Evolutionary conservation across 2,113 vertebrate species (phyloP).

Genomic region (Pitta sordida): DNA sequence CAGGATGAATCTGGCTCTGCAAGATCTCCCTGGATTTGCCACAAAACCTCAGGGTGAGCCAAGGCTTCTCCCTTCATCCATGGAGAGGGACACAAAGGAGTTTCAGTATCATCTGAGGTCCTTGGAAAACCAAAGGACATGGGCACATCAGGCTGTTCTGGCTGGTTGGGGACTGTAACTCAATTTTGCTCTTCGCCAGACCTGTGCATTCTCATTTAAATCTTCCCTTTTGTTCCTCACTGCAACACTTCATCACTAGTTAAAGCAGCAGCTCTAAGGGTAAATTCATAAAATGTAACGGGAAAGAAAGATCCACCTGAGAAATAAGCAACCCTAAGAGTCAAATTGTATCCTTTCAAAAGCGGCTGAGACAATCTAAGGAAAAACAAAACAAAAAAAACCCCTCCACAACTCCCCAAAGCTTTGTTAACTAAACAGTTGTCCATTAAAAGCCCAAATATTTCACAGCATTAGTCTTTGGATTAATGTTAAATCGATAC

Average conservation of each 20-base stretch:
- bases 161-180: background rate
- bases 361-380: background rate
- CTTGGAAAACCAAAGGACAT: background rate
- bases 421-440: conserved; percentile 39
- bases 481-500: conserved; percentile 38
- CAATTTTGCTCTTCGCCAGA: background rate
- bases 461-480: conserved; percentile 42
- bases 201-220: background rate
- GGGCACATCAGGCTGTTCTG: background rate
- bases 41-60: background rate
- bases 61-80: background rate
- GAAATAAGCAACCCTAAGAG: background rate
- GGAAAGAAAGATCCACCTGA: background rate
- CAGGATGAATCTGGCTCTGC: background rate
- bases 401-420: background rate
- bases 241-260: background rate
- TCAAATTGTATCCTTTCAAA: background rate
- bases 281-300: background rate
- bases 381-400: background rate
- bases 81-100: background rate
- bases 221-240: background rate
- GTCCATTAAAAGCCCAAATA: conserved; percentile 44
- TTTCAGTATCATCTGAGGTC: background rate
- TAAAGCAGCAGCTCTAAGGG: background rate
- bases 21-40: background rate